These are phyloP conservation scores for Drosophila quinaria DNA, from an alignment of 2,888 invertebrate species.

Conservation along the genomic window DNA sequence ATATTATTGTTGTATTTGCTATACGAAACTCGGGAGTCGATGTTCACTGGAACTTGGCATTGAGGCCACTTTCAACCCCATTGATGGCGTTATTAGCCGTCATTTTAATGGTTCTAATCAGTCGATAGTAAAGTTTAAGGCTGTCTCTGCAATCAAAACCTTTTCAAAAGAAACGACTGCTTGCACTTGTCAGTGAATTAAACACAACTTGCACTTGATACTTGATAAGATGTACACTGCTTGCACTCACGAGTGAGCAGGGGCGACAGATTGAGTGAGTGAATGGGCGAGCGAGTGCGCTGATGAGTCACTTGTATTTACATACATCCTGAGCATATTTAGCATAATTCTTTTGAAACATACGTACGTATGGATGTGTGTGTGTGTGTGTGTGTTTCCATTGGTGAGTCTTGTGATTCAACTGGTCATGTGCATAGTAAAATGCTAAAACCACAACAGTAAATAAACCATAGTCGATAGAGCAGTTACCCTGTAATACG, in stretches of 20 bases:
- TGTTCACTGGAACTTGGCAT: slow-evolving; percentile 40
- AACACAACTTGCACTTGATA: slow-evolving; percentile 5
- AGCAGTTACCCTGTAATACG: background rate
- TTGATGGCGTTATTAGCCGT: slow-evolving; percentile 37
- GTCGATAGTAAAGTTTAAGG: slow-evolving; percentile 25
- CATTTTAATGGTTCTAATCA: background rate
- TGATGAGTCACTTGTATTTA: slow-evolving; percentile 16
- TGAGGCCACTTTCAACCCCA: slow-evolving; percentile 18
- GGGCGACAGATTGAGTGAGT: background rate
- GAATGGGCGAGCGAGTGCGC: background rate
- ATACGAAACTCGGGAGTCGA: slow-evolving; percentile 24
- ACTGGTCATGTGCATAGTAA: slow-evolving; percentile 1
- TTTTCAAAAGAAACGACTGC: background rate
- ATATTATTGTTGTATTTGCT: background rate
- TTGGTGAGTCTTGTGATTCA: slow-evolving; percentile 27
- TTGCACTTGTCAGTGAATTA: background rate
- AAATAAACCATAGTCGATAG: background rate
- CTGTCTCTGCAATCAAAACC: background rate
- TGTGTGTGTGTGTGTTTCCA: background rate
- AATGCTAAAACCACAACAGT: background rate
- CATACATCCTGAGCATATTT: slow-evolving; percentile 33
- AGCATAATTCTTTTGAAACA: slow-evolving; percentile 28
- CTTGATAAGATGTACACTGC: background rate
- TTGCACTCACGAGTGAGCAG: background rate
- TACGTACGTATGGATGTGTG: background rate